phyloP scores from a whole-genome alignment of 2,888 invertebrate genomes.

The Ectemnius continuus region DNA sequence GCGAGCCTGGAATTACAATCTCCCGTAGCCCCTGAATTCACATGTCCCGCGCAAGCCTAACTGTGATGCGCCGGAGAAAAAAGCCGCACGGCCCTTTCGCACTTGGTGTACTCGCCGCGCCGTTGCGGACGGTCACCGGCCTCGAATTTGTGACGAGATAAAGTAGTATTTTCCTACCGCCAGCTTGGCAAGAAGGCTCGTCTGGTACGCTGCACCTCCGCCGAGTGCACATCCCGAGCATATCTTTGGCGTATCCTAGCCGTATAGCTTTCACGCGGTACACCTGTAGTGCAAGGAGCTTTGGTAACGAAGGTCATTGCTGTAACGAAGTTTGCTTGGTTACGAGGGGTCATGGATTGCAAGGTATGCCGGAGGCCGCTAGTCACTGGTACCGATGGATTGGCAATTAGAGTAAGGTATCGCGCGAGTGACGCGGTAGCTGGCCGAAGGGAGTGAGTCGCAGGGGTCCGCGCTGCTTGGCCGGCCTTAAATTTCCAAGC shows the following conservation, averaged over 20 bases:
- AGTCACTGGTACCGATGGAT: neutral
- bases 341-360: neutral
- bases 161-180: constrained; percentile 9
- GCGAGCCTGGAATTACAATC: constrained; percentile 47
- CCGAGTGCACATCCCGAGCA: neutral
- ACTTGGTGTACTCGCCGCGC: constrained; percentile 6
- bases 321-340: neutral
- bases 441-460: constrained; percentile 34
- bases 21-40: constrained; percentile 44
- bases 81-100: constrained; percentile 13
- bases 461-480: constrained; percentile 15
- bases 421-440: constrained; percentile 42
- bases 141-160: constrained; percentile 18
- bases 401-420: constrained; percentile 24
- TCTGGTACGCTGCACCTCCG: neutral
- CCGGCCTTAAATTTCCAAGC: constrained; percentile 62
- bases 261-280: constrained; percentile 7
- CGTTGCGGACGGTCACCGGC: neutral
- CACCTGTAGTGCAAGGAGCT: neutral
- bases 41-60: constrained; percentile 33
- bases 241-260: neutral
- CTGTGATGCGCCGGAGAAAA: constrained; percentile 21
- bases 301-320: neutral
- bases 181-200: constrained; percentile 8
- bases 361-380: too few species aligned